Evolutionary conservation across 1,140 invertebrate species (phyloP), one percentile per base, ranked within the genome.

Genomic region (Drosophila yakuba): DNA sequence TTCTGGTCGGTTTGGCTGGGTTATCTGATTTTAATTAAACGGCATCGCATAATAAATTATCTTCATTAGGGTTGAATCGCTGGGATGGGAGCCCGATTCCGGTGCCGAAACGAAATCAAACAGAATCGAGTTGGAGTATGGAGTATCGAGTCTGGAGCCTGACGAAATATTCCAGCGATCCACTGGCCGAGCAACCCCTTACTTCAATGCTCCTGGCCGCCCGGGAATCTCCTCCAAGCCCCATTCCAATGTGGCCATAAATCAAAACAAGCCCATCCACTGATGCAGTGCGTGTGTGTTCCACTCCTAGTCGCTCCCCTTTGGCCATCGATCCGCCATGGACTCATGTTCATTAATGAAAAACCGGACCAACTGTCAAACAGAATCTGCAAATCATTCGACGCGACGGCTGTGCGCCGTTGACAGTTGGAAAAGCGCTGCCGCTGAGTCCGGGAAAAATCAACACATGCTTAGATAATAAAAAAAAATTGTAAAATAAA

Each of bases 21-120:
- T 84, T 89, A 89, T 89, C 84, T 85, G 84, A 89, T 89, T 89
- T 89, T 89, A 89, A 89, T 89, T 89, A 89, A 89, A 89, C 84
- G 80, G 85, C 85, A 89, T 89, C 84, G 84, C 66, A 89, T 89
- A 89, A 89, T 89, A 89, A 89, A 89, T 89, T 89, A 89, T 89
- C 84, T 89, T 89, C 84, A 89, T 89, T 89, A 89, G 77, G 78
- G 75, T 41, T 71, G 52, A 66, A 43, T 62, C 60, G 55, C 55
- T 62, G 55, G 25, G 54, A 62, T 45, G 15, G 15, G 43, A 45
- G 59, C 62, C 11, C 35, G 15, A 35, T 35, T 4, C 64, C 44
- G 28, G 32, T 45, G 23, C 54, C 50, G 67, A 69, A 68, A 4
- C 50, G 50, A 71, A 68, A 32, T 28, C 23, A 66, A 67, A 39